Evolutionary conservation across 2,888 invertebrate species (phyloP).

Genomic region (Ochropleura leucogaster): DNA sequence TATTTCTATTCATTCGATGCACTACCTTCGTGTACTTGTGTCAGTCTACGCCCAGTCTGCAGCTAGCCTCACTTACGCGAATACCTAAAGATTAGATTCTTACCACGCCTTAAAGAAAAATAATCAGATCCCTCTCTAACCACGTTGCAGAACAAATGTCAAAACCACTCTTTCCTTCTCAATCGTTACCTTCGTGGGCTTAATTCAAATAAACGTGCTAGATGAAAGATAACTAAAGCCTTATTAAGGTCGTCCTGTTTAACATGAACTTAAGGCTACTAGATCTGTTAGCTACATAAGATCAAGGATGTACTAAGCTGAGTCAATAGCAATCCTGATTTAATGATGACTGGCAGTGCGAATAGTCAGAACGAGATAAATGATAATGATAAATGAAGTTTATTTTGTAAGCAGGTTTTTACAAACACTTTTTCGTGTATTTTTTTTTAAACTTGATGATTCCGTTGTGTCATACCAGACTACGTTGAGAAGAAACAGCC

Average conservation of each 20-base stretch:
- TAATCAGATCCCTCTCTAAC: neutral
- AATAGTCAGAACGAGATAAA: slow-evolving; percentile 5
- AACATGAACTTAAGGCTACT: slow-evolving; percentile 37
- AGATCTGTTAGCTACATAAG: slow-evolving; percentile 24
- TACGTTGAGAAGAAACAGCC: no score
- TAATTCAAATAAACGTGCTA: neutral
- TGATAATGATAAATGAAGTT: no score
- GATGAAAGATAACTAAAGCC: neutral
- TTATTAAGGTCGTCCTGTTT: slow-evolving; percentile 19
- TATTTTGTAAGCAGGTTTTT: no score
- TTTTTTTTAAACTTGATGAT: no score
- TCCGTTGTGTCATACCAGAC: no score
- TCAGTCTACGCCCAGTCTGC: no score
- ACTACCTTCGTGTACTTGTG: no score
- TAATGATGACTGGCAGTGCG: slow-evolving; percentile 6
- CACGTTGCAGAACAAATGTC: neutral
- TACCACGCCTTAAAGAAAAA: neutral
- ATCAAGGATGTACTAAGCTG: slow-evolving; percentile 38
- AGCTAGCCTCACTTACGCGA: no score
- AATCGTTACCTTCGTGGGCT: neutral
- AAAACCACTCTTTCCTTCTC: neutral
- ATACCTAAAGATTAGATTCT: no score
- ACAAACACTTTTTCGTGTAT: no score
- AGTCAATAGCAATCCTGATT: slow-evolving; percentile 20
- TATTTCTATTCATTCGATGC: no score